Percentiles rank a stretch among this genome's conserved stretches.
phyloP scores from a whole-genome alignment of 2,113 vertebrate genomes.

The Trochalopteron elliotii region DNA sequence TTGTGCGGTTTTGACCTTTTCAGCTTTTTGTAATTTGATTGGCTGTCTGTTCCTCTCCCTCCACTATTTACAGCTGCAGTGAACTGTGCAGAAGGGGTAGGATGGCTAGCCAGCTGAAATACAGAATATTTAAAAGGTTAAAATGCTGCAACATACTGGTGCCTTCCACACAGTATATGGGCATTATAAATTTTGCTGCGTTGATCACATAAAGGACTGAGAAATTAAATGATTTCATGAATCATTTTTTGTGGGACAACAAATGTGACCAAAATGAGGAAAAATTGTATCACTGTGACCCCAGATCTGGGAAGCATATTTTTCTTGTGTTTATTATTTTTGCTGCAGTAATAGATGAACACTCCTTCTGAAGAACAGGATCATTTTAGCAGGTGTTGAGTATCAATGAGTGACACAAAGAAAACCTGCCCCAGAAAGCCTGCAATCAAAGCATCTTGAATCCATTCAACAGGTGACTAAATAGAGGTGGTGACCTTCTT shows the following conservation, averaged over 20 bases:
- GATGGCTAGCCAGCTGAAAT: slow-evolving; percentile 59
- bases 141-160: slow-evolving; percentile 58
- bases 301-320: background rate
- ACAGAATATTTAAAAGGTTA: slow-evolving; percentile 66
- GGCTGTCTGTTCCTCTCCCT: slow-evolving; percentile 54
- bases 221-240: slow-evolving; percentile 52
- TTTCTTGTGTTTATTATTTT: slow-evolving; percentile 30
- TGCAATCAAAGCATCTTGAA: slow-evolving; percentile 27
- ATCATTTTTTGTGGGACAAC: slow-evolving; percentile 57
- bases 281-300: slow-evolving; percentile 14
- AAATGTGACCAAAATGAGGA: slow-evolving; percentile 39
- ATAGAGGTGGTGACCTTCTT: slow-evolving; percentile 52
- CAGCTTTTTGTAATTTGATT: slow-evolving; percentile 66
- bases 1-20: slow-evolving; percentile 66
- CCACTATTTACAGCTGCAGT: slow-evolving; percentile 70
- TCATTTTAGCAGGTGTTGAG: background rate
- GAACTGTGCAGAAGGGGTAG: slow-evolving; percentile 61
- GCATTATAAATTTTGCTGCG: slow-evolving; percentile 5
- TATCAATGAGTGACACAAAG: background rate
- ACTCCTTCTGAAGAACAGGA: background rate
- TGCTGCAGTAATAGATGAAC: background rate
- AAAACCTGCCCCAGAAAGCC: slow-evolving; percentile 29
- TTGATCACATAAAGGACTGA: slow-evolving; percentile 22
- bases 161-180: slow-evolving; percentile 38
- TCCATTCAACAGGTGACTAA: slow-evolving; percentile 62